phyloP scores from a whole-genome alignment of 1,140 invertebrate genomes.

The Spodoptera frugiperda region DNA sequence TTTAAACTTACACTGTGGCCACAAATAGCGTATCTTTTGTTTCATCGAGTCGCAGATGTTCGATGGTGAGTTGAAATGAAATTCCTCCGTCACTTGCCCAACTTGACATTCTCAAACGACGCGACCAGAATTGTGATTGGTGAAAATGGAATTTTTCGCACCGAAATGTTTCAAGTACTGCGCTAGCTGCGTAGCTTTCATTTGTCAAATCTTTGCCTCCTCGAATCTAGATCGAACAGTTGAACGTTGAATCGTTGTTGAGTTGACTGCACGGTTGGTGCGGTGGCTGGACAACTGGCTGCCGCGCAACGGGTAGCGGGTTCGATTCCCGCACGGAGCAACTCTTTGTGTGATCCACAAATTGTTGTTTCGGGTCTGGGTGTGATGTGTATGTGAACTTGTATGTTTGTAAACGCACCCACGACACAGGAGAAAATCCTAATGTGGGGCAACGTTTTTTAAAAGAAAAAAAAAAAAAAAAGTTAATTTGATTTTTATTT shows the following conservation, averaged over 20 bases:
- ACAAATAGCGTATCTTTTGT: slow-evolving; percentile 39
- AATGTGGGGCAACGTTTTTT: too few species aligned
- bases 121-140: slow-evolving; percentile 41
- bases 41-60: slow-evolving; percentile 48
- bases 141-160: background rate
- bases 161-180: background rate
- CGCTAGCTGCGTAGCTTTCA: slow-evolving; percentile 23
- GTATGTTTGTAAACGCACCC: too few species aligned
- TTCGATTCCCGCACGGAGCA: too few species aligned
- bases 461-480: too few species aligned
- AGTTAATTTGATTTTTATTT: too few species aligned
- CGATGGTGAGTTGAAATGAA: slow-evolving; percentile 49
- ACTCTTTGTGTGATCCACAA: too few species aligned
- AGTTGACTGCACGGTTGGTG: background rate
- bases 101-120: slow-evolving; percentile 43
- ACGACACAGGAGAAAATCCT: too few species aligned
- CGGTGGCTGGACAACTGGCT: too few species aligned
- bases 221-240: background rate
- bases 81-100: slow-evolving; percentile 42
- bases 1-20: slow-evolving; percentile 1
- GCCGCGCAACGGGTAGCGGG: too few species aligned
- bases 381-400: too few species aligned
- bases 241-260: background rate
- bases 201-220: slow-evolving; percentile 11
- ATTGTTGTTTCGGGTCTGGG: too few species aligned